Base-by-base conservation (phyloP, 1,140 invertebrate species). In the Teleopsis dalmanni region DNA sequence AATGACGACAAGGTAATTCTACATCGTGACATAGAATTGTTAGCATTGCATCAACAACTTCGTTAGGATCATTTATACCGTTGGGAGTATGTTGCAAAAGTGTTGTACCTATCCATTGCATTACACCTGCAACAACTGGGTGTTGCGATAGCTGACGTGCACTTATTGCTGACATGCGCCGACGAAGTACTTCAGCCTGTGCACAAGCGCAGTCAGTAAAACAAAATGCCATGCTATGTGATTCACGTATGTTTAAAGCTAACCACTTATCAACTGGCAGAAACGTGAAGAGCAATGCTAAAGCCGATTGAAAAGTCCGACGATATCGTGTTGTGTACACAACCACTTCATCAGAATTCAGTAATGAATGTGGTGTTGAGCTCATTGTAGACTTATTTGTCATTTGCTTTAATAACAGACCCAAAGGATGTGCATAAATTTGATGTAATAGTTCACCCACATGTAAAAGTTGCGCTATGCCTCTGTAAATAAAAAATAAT, bases 291-390 rank as follows among this genome's bases (percentile, higher is more conserved):
- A 91, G 63, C 51, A 92, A 76, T 3, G 88, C 88, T 29, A 91
- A 71, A 4, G 84, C 83, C 60, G 90, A 94, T 69, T 95, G 91
- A 54, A 90, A 90, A 10, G 92, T 95, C 58, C 92, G 78, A 7
- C 87, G 75, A 67, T 91, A 91, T 29, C 84, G 77, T 0, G 91
- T 95, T 49, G 85, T 88, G 59, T 84, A 88, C 3, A 87, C 76
- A 19, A 84, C 67, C 19, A 91, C 72, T 46, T 88, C 82, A 16
- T 81, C 79, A 57, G 72, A 71, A 25, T 65, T 69, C 6, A 69
- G 55, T 1, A 65, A 43, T 16, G 48, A 53, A 16, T 70, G 60
- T 0, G 66, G 64, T 3, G 63, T 70, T 0, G 66, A 47, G 3
- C 49, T 47, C 14, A 35, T 50, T 4, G 52, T 46, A 19, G 42